Conservation (phyloP, 1,140 invertebrate genomes). For the Idris sp. region DNA sequence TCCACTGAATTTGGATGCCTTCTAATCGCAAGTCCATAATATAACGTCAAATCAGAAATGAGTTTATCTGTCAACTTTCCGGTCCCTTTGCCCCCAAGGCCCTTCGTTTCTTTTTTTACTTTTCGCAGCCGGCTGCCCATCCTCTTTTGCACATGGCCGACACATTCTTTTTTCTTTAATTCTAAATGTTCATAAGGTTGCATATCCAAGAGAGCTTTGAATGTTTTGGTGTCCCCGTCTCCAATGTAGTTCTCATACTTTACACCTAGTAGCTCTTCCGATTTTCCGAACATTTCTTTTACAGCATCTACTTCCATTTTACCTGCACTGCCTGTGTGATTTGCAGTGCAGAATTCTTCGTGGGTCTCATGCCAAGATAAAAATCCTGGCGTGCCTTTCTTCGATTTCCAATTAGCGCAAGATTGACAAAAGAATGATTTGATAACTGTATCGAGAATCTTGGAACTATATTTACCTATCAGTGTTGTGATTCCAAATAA, state of each 20-base stretch:
- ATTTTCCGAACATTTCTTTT: slow-evolving; percentile 2
- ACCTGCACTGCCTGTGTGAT: background rate
- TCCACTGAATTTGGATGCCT: slow-evolving; percentile 1
- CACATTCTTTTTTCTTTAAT: too few species aligned
- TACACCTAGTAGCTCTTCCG: slow-evolving; percentile 3
- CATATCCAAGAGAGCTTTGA: background rate
- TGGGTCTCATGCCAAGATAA: background rate
- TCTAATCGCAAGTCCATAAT: slow-evolving; percentile 1
- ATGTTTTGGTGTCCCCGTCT: too few species aligned
- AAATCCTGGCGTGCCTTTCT: background rate
- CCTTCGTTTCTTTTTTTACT: slow-evolving; percentile 12
- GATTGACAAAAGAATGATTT: slow-evolving; percentile 18
- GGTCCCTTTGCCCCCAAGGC: too few species aligned
- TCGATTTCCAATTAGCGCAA: slow-evolving; percentile 2
- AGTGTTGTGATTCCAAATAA: slow-evolving; percentile 1
- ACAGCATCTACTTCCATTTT: slow-evolving; percentile 4
- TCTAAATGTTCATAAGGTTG: slow-evolving; percentile 3
- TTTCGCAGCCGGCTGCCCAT: background rate
- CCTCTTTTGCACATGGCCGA: too few species aligned
- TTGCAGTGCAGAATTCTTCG: background rate
- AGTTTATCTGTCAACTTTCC: too few species aligned
- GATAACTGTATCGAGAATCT: slow-evolving; percentile 14
- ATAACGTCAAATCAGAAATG: slow-evolving; percentile 6
- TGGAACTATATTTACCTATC: slow-evolving; percentile 15
- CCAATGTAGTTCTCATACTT: too few species aligned